A percentile compares a stretch with the other conserved stretches of the same genome.
phyloP scores from a whole-genome alignment of 2,888 invertebrate genomes.

The Caenorhabditis sp. region DNA sequence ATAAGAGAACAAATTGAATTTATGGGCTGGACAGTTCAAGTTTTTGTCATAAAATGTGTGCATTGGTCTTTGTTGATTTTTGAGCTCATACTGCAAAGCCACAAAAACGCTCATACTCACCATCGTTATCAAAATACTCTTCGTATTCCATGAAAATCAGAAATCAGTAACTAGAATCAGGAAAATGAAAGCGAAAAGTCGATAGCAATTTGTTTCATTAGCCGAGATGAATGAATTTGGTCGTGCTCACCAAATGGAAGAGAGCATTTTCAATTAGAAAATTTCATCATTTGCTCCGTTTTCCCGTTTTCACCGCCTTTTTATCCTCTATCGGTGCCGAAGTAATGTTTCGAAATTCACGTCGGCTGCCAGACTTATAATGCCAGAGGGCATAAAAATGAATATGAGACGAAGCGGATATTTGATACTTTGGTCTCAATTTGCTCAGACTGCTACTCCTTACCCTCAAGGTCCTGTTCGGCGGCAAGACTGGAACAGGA shows the following conservation, averaged over 20 bases:
- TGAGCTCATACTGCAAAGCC: too few relatives aligned
- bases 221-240: slow-evolving; percentile 35
- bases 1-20: too few relatives aligned
- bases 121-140: slow-evolving; percentile 48
- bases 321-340: neutral
- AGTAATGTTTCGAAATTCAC: slow-evolving; percentile 42
- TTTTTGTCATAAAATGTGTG: too few relatives aligned
- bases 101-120: slow-evolving; percentile 6
- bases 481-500: slow-evolving; percentile 16
- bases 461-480: slow-evolving; percentile 29
- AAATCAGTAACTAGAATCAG: neutral
- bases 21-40: neutral
- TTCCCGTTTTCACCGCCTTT: slow-evolving; percentile 1
- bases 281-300: slow-evolving; percentile 27
- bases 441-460: neutral
- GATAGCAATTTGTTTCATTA: slow-evolving; percentile 45
- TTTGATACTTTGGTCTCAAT: slow-evolving; percentile 12
- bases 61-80: too few relatives aligned
- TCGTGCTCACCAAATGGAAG: slow-evolving; percentile 24
- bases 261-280: slow-evolving; percentile 40
- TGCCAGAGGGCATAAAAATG: slow-evolving; percentile 20
- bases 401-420: slow-evolving; percentile 10
- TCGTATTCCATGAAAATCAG: slow-evolving; percentile 36
- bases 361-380: slow-evolving; percentile 12
- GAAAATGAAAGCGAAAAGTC: slow-evolving; percentile 10